A percentile compares a stretch with the other conserved stretches of the same genome.
These are phyloP conservation scores for Danionella cerebrum DNA, from an alignment of 2,113 vertebrate species.

Conservation along the genomic window DNA sequence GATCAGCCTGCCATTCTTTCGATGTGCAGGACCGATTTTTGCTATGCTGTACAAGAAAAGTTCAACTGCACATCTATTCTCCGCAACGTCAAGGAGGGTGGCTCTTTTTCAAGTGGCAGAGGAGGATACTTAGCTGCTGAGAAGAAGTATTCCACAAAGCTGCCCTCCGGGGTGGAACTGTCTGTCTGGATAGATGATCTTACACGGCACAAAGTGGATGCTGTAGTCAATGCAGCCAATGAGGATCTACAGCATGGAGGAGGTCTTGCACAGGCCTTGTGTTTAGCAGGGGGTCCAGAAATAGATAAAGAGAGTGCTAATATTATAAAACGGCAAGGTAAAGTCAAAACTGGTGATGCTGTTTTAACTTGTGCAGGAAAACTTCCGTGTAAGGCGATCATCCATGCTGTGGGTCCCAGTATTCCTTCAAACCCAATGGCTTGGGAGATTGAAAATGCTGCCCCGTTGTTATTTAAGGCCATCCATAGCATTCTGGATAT, in stretches of 20 bases:
- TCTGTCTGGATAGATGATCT: slow-evolving; percentile 81
- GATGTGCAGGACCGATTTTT: slow-evolving; percentile 44
- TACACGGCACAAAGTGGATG: slow-evolving; percentile 58
- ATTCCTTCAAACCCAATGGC: rapidly evolving
- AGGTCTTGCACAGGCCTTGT: slow-evolving; percentile 73
- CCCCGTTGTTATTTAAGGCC: background rate
- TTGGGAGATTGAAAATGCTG: rapidly evolving
- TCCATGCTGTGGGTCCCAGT: slow-evolving; percentile 78
- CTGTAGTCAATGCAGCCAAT: slow-evolving; percentile 86
- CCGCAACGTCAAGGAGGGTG: slow-evolving; percentile 14
- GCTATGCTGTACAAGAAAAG: slow-evolving; percentile 50
- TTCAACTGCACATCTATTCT: slow-evolving; percentile 60
- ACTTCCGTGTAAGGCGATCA: slow-evolving; percentile 65
- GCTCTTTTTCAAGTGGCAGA: rapidly evolving
- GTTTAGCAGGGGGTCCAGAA: slow-evolving; percentile 60
- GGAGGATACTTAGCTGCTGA: rapidly evolving
- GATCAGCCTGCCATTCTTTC: slow-evolving; percentile 41
- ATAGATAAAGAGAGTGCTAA: slow-evolving; percentile 52
- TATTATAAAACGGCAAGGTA: rapidly evolving
- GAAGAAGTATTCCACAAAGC: slow-evolving; percentile 49
- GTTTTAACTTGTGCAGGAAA: slow-evolving; percentile 50
- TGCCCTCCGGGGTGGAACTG: slow-evolving; percentile 46
- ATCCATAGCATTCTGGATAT: slow-evolving; percentile 50
- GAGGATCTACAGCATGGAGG: slow-evolving; percentile 46
- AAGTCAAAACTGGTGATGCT: slow-evolving; percentile 44